Evolutionary conservation across 2,113 vertebrate genomes (phyloP).

Genomic region (Thinocorus orbignyianus): DNA sequence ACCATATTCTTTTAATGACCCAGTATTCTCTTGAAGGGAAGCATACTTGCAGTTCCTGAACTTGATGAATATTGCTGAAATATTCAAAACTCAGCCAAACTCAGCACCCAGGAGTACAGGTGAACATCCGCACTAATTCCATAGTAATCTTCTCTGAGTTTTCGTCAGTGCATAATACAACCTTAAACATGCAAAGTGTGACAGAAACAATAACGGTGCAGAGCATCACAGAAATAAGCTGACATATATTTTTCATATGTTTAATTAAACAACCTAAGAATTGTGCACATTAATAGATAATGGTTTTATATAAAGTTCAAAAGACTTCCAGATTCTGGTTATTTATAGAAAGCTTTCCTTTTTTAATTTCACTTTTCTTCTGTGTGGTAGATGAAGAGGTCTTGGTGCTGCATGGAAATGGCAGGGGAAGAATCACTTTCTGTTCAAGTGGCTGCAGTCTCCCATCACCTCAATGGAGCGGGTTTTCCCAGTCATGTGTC

Average conservation of each 20-base stretch:
- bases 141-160: neutral
- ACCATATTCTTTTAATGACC: neutral
- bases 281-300: neutral
- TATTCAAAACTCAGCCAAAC: neutral
- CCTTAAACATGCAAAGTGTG: neutral
- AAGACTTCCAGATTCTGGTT: neutral
- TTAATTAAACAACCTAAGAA: neutral
- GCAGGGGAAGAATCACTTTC: neutral
- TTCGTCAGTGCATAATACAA: neutral
- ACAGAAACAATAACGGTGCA: neutral
- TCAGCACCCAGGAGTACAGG: neutral
- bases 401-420: neutral
- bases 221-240: neutral
- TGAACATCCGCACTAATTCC: neutral
- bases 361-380: neutral
- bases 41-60: neutral
- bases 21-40: neutral
- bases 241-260: neutral
- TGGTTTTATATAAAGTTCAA: neutral
- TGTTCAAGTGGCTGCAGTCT: neutral
- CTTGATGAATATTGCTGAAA: neutral
- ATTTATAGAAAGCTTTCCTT: neutral
- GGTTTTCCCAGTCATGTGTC: neutral
- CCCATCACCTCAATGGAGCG: neutral
- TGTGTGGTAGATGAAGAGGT: neutral